These are phyloP conservation scores for Argopecten irradians DNA, from an alignment of 1,140 invertebrate species.

Conservation along the genomic window DNA sequence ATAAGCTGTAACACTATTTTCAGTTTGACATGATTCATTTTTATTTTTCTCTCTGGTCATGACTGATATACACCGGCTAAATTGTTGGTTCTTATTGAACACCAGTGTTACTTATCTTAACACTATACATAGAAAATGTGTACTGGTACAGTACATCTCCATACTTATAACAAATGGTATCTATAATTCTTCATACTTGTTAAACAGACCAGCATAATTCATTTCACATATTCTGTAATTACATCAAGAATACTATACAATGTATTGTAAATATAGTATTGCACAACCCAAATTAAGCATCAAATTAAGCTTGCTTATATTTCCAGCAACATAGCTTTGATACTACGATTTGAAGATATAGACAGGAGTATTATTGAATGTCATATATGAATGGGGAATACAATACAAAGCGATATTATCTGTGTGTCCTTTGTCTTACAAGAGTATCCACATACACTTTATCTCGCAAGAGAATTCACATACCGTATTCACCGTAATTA, in stretches of 20 bases:
- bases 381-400: neutral
- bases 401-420: too few species aligned
- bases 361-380: neutral
- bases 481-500: too few species aligned
- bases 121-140: too few species aligned
- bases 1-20: neutral
- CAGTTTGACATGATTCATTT: neutral
- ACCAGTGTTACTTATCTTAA: too few species aligned
- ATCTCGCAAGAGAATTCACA: too few species aligned
- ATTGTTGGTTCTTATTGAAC: too few species aligned
- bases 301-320: neutral
- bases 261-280: conserved; percentile 1
- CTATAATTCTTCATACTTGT: too few species aligned
- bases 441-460: too few species aligned
- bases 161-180: neutral
- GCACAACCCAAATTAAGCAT: neutral
- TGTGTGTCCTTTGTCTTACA: too few species aligned
- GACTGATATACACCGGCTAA: neutral
- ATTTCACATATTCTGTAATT: neutral
- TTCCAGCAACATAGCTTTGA: neutral
- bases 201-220: neutral
- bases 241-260: conserved; percentile 13
- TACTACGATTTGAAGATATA: neutral
- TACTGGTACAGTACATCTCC: neutral
- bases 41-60: neutral